A percentile compares a stretch with the other conserved stretches of the same genome.
phyloP scores from a whole-genome alignment of 2,888 invertebrate species.

The Rhagonycha fulva region DNA sequence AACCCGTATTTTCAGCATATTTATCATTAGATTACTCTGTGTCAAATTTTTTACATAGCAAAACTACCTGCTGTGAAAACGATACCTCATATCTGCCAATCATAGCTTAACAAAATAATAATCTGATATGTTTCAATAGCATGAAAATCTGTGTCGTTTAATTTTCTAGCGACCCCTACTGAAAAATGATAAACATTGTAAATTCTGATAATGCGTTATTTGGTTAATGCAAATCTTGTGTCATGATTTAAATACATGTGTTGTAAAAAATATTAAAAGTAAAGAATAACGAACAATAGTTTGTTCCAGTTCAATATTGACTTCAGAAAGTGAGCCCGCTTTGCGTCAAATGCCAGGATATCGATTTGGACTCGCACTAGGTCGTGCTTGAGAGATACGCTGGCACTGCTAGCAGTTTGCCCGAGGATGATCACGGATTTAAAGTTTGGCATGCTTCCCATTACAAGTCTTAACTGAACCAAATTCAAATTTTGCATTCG shows the following conservation, averaged over 20 bases:
- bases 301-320: slow-evolving; percentile 22
- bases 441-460: slow-evolving; percentile 19
- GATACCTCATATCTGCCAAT: background rate
- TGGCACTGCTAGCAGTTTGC: slow-evolving; percentile 26
- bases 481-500: background rate
- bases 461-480: slow-evolving; percentile 1
- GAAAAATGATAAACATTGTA: background rate
- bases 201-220: background rate
- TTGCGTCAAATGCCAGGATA: slow-evolving; percentile 30
- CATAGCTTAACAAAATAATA: background rate
- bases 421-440: slow-evolving; percentile 23
- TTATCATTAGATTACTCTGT: no score
- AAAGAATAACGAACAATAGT: slow-evolving; percentile 16
- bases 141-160: background rate
- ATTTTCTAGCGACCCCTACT: background rate
- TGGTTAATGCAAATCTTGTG: background rate
- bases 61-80: background rate
- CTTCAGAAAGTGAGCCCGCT: slow-evolving; percentile 28
- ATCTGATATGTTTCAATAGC: background rate
- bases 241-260: slow-evolving; percentile 10
- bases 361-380: slow-evolving; percentile 29
- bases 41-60: no score
- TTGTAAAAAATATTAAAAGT: slow-evolving; percentile 10
- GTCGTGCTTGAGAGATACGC: slow-evolving; percentile 29
- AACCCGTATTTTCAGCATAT: background rate